These are phyloP conservation scores for Drosophila algonquin DNA, from an alignment of 2,888 invertebrate species.

Conservation along the genomic window DNA sequence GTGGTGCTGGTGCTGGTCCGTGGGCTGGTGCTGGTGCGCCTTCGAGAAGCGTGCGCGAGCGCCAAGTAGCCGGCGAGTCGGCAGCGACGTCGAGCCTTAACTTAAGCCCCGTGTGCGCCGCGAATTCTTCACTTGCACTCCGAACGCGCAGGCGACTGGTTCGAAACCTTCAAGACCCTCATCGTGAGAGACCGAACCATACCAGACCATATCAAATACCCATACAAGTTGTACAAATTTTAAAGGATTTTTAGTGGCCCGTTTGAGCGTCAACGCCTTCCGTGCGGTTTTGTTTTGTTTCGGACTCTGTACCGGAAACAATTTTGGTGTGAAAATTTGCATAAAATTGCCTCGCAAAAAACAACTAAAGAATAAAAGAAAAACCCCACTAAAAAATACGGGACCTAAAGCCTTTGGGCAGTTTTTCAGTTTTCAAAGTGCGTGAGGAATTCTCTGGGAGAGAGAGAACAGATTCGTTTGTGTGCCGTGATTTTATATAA, in stretches of 20 bases:
- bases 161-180: conserved; percentile 45
- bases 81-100: conserved; percentile 66
- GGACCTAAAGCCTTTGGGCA: conserved; percentile 34
- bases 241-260: conserved; percentile 1
- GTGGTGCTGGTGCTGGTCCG: conserved; percentile 3
- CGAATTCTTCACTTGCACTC: conserved; percentile 82
- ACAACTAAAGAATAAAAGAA: neutral
- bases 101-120: conserved; percentile 81
- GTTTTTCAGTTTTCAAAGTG: conserved; percentile 43
- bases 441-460: conserved; percentile 39
- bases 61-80: conserved; percentile 55
- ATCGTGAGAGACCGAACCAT: conserved; percentile 1
- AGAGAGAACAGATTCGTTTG: neutral
- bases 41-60: conserved; percentile 51
- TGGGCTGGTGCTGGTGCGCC: conserved; percentile 3
- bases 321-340: conserved; percentile 47
- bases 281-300: conserved; percentile 39
- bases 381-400: conserved; percentile 12
- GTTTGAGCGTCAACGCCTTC: conserved; percentile 28
- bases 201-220: conserved; percentile 15
- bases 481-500: conserved; percentile 49
- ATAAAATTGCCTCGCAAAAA: conserved; percentile 43
- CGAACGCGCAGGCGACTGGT: conserved; percentile 81
- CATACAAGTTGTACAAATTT: conserved; percentile 30
- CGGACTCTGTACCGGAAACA: conserved; percentile 27